A percentile compares a stretch with the other conserved stretches of the same genome.
Conservation (phyloP, 2,113 vertebrate genomes). For the Copsychus sechellarum region DNA sequence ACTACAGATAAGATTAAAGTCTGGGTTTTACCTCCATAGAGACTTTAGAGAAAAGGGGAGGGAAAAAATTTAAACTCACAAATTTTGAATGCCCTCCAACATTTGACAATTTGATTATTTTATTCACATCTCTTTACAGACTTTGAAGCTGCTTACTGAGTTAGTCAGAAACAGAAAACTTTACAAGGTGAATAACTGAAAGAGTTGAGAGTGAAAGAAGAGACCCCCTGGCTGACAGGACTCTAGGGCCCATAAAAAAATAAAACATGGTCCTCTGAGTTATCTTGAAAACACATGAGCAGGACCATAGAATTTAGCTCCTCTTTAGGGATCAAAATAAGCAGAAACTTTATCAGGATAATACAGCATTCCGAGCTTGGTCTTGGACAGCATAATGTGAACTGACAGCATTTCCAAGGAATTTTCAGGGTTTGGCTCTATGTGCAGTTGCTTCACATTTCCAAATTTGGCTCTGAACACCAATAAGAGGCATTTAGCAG, state of each 20-base stretch:
- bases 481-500: background rate
- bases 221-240: background rate
- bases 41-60: background rate
- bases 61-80: rapidly evolving
- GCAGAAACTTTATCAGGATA: background rate
- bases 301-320: background rate
- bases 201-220: background rate
- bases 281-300: background rate
- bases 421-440: background rate
- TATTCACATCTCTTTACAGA: background rate
- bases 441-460: background rate
- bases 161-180: background rate
- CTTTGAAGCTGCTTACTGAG: background rate
- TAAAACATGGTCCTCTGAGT: background rate
- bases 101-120: background rate
- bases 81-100: background rate
- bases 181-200: background rate
- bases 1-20: background rate
- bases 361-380: background rate
- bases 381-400: background rate
- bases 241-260: background rate
- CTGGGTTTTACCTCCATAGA: background rate
- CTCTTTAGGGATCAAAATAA: background rate
- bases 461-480: background rate
- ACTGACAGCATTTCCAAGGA: background rate